These are phyloP conservation scores for Ditula angustiorana DNA, from an alignment of 2,888 invertebrate species.

Conservation along the genomic window DNA sequence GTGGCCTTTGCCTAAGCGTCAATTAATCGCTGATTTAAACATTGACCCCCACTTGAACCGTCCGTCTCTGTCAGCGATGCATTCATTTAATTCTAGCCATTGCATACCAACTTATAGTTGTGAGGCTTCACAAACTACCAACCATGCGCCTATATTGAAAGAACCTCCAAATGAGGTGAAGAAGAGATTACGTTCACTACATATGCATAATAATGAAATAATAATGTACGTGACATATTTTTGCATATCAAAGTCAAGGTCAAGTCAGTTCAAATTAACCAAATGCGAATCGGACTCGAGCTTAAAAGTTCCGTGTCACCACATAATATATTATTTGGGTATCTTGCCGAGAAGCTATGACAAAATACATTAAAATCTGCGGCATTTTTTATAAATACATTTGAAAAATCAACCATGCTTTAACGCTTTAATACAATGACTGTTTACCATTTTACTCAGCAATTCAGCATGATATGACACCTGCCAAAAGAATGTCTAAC, in stretches of 20 bases:
- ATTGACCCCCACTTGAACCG: constrained; percentile 47
- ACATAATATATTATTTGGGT: not conserved
- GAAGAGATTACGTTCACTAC: too few species aligned
- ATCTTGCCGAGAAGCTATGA: too few species aligned
- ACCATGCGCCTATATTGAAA: too few species aligned
- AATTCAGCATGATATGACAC: constrained; percentile 1
- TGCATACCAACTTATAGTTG: not conserved
- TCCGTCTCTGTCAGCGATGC: constrained; percentile 29
- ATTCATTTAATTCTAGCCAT: constrained; percentile 22
- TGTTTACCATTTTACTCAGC: constrained; percentile 13
- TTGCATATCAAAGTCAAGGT: too few species aligned
- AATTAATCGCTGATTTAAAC: constrained; percentile 46
- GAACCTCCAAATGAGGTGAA: too few species aligned
- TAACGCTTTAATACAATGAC: not conserved
- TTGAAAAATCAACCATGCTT: not conserved
- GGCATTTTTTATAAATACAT: too few species aligned
- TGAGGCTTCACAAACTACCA: too few species aligned
- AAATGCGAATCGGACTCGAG: too few species aligned
- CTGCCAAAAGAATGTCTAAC: constrained; percentile 8
- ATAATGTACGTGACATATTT: too few species aligned
- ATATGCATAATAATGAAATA: too few species aligned
- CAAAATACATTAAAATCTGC: too few species aligned
- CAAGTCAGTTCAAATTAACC: too few species aligned
- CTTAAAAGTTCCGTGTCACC: not conserved
- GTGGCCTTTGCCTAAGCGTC: constrained; percentile 24